Conservation (phyloP, 2,888 invertebrate species). For the Agriotes lineatus region DNA sequence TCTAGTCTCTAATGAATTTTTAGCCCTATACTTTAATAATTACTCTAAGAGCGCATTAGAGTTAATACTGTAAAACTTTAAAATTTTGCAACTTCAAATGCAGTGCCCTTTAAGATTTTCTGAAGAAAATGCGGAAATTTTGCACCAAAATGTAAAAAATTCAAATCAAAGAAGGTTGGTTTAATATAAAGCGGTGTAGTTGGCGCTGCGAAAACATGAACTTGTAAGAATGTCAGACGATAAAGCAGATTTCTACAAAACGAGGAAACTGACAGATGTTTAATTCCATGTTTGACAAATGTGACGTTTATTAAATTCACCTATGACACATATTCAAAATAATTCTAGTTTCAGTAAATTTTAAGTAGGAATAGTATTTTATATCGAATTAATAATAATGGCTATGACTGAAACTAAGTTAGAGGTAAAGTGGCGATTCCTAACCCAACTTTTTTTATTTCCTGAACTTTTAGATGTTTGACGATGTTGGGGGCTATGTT, state of each 20-base stretch:
- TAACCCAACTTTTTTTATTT: background rate
- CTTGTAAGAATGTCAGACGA: background rate
- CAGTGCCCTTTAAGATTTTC: too few species aligned
- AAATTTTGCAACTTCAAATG: background rate
- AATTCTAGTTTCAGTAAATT: background rate
- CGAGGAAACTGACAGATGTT: background rate
- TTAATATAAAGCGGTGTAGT: conserved; percentile 12
- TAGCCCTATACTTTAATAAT: background rate
- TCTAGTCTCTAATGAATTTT: background rate
- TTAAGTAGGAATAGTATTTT: background rate
- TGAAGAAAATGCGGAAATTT: background rate
- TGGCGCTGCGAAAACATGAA: conserved; percentile 1
- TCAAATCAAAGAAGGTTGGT: background rate
- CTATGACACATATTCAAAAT: conserved; percentile 6
- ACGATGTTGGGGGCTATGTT: conserved; percentile 70
- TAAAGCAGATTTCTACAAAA: conserved; percentile 2
- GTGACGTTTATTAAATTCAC: conserved; percentile 18
- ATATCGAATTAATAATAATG: conserved; percentile 13
- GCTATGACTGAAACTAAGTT: conserved; percentile 67
- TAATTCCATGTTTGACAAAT: background rate
- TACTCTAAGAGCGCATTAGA: background rate
- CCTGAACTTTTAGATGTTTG: conserved; percentile 69
- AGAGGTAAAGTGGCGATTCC: conserved; percentile 66
- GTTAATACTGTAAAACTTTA: background rate
- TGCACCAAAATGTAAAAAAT: background rate